A percentile compares a stretch with the other conserved stretches of the same genome.
Evolutionary conservation across 2,113 vertebrate species (phyloP).

Genomic region (Pangasianodon hypophthalmus): DNA sequence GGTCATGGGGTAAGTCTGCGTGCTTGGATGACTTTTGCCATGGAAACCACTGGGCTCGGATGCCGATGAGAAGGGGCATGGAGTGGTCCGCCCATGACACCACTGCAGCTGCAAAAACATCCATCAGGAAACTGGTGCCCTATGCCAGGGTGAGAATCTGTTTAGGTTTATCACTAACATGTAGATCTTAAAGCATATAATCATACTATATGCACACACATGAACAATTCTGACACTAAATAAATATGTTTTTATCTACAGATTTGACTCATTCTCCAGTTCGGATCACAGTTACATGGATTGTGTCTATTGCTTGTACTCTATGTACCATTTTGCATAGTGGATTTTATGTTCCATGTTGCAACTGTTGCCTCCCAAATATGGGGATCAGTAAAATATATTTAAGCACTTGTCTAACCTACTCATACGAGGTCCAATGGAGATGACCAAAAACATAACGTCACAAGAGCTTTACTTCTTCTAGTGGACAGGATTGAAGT

Average conservation of each 20-base stretch:
- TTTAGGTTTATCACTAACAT: neutral
- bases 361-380: neutral
- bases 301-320: neutral
- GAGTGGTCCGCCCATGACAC: conserved; percentile 86
- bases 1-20: conserved; percentile 47
- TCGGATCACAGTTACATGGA: neutral
- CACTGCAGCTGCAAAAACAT: conserved; percentile 81
- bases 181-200: neutral
- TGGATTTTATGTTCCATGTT: neutral
- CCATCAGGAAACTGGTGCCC: conserved; percentile 85
- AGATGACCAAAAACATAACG: neutral
- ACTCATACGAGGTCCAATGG: neutral
- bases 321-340: neutral
- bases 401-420: neutral
- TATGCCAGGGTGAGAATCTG: conserved; percentile 55
- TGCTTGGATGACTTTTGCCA: conserved; percentile 65
- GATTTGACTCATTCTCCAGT: neutral
- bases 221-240: neutral
- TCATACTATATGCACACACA: neutral
- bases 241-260: neutral
- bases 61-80: conserved; percentile 84
- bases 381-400: neutral
- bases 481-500: neutral
- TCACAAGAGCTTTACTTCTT: neutral
- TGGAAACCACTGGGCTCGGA: conserved; percentile 80